A percentile compares a stretch with the other conserved stretches of the same genome.
Evolutionary conservation across 2,113 vertebrate species (phyloP).

Genomic region (Azemiops feae): DNA sequence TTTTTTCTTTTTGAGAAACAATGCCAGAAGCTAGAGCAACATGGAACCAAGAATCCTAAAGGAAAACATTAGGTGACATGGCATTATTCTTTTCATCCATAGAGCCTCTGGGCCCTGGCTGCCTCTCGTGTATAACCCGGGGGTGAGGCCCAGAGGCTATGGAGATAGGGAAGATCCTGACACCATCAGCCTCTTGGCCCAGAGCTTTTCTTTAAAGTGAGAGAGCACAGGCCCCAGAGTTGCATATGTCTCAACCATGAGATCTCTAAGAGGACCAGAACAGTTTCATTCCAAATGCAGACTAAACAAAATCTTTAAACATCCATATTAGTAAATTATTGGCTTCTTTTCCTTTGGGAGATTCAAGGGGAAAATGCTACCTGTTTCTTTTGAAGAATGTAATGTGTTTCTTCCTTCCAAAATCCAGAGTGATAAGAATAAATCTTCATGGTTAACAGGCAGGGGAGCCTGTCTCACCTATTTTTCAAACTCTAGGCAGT

Average conservation of each 20-base stretch:
- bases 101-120: not conserved
- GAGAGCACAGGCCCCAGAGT: not conserved
- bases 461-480: not conserved
- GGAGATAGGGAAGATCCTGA: not conserved
- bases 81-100: not conserved
- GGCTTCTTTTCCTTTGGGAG: not conserved
- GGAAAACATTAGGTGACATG: not conserved
- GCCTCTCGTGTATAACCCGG: not conserved
- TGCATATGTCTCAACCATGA: not conserved
- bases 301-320: not conserved
- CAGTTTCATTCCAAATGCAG: not conserved
- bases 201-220: not conserved
- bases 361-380: not conserved
- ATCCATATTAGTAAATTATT: not conserved
- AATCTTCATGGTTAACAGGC: not conserved
- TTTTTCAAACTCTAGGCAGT: not conserved
- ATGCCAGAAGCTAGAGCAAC: not conserved
- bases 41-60: not conserved
- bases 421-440: not conserved
- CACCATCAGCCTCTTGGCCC: not conserved
- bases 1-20: not conserved
- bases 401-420: not conserved
- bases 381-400: not conserved
- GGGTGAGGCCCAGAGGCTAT: not conserved
- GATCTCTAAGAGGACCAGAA: not conserved